These are phyloP conservation scores for Electrona antarctica DNA, from an alignment of 2,113 vertebrate genomes.

Conservation along the genomic window DNA sequence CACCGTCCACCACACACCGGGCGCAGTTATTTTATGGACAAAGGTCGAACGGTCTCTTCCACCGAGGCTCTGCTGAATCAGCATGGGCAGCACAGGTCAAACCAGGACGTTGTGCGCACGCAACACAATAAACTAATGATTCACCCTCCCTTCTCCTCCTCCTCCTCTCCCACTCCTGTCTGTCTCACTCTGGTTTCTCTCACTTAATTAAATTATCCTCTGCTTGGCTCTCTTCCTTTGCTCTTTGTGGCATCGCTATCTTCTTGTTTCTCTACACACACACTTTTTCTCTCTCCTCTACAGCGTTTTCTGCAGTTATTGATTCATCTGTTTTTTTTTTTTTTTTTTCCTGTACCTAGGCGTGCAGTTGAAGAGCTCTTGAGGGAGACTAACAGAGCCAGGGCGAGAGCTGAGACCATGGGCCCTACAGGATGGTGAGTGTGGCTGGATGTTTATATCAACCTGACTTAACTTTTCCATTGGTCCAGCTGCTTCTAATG, in stretches of 20 bases:
- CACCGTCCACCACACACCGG: too few species aligned
- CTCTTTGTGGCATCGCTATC: background rate
- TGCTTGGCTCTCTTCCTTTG: conserved; percentile 24
- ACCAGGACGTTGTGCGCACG: conserved; percentile 39
- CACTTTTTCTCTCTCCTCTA: background rate
- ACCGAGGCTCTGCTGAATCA: conserved; percentile 41
- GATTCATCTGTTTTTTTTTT: background rate
- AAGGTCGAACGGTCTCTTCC: conserved; percentile 31
- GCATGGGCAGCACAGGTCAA: conserved; percentile 46
- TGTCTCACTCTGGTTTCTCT: conserved; percentile 31
- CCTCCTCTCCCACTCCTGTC: conserved; percentile 8
- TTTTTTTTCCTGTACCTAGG: conserved; percentile 68
- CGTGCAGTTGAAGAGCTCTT: conserved; percentile 95
- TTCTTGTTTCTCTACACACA: conserved; percentile 3
- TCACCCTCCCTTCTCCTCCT: conserved; percentile 11
- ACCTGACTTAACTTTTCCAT: too few species aligned
- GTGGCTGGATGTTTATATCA: background rate
- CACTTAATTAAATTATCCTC: conserved; percentile 29
- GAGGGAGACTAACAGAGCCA: conserved; percentile 91
- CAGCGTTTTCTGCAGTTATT: background rate
- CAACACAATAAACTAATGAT: conserved; percentile 20
- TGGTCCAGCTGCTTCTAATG: too few species aligned
- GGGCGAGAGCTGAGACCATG: conserved; percentile 95
- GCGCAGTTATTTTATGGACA: conserved; percentile 5
- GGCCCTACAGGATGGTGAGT: conserved; percentile 96